Conservation (phyloP, 2,797 vertebrate genomes). For the Diceros bicornis region DNA sequence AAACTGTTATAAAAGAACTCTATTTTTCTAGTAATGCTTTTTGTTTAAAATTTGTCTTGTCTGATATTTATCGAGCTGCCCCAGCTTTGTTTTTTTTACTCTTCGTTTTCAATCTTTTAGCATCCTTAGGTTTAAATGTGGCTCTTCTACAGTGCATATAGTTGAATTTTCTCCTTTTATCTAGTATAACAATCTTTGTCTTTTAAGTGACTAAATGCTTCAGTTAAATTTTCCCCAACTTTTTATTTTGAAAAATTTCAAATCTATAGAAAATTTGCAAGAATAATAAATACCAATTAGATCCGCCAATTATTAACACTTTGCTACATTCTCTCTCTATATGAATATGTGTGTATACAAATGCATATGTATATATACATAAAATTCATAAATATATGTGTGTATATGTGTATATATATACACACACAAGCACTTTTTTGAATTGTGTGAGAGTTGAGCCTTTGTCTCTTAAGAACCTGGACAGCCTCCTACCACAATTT, state of each 20-base stretch:
- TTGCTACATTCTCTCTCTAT: not conserved
- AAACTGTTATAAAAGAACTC: not conserved
- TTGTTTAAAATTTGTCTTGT: not conserved
- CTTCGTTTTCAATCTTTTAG: conserved; percentile 37
- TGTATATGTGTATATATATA: not conserved
- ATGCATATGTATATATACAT: not conserved
- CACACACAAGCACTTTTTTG: not conserved
- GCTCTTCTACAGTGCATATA: not conserved
- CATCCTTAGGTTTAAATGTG: conserved; percentile 43
- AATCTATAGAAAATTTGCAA: not conserved
- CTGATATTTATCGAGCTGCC: not conserved
- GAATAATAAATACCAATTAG: not conserved
- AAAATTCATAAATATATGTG: not conserved
- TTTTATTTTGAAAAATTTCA: conserved; percentile 55
- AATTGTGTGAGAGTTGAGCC: not conserved
- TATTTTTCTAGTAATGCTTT: not conserved
- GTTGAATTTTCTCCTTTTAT: not conserved
- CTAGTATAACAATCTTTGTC: not conserved
- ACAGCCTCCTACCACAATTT: not conserved
- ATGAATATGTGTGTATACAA: not conserved
- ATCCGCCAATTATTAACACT: not conserved
- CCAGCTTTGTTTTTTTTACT: not conserved
- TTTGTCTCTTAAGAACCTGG: not conserved
- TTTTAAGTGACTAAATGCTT: not conserved
- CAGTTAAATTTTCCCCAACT: not conserved